Conservation (phyloP, 2,113 vertebrate species). For the Pelecanoides urinatrix region DNA sequence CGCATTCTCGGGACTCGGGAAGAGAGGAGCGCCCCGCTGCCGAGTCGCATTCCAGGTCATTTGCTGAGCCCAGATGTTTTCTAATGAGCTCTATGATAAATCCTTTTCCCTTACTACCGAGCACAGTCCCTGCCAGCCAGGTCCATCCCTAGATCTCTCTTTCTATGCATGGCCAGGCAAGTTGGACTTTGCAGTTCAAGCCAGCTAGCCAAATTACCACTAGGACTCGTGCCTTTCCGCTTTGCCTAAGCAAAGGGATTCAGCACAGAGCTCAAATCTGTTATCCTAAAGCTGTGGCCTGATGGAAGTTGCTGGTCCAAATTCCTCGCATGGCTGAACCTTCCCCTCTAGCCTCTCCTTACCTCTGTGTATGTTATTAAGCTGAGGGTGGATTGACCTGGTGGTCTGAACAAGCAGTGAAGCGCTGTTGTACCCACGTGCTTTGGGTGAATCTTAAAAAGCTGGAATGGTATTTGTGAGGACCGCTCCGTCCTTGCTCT, state of each 20-base stretch:
- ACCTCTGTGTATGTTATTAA: rapidly evolving
- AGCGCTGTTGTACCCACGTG: not conserved
- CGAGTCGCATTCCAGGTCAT: constrained; percentile 67
- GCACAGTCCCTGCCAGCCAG: constrained; percentile 31
- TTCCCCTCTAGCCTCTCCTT: not conserved
- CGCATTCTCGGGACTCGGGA: constrained; percentile 34
- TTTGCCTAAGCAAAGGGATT: not conserved
- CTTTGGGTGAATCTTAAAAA: not conserved
- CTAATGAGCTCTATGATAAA: constrained; percentile 51
- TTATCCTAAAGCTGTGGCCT: not conserved
- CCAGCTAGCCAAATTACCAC: not conserved
- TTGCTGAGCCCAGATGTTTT: constrained; percentile 75
- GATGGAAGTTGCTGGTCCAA: not conserved
- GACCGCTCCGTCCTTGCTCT: rapidly evolving
- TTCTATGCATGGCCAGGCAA: not conserved
- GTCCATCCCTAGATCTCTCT: not conserved
- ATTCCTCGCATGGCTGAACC: not conserved
- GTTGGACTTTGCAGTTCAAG: not conserved
- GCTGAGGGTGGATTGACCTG: not conserved
- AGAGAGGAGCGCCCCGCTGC: constrained; percentile 64
- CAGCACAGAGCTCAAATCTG: not conserved
- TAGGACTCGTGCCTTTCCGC: not conserved
- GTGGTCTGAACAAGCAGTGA: not conserved
- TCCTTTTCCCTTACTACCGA: constrained; percentile 8
- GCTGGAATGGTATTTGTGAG: not conserved